Evolutionary conservation across 2,113 vertebrate species (phyloP).

Genomic region (Ceyx melanurus): DNA sequence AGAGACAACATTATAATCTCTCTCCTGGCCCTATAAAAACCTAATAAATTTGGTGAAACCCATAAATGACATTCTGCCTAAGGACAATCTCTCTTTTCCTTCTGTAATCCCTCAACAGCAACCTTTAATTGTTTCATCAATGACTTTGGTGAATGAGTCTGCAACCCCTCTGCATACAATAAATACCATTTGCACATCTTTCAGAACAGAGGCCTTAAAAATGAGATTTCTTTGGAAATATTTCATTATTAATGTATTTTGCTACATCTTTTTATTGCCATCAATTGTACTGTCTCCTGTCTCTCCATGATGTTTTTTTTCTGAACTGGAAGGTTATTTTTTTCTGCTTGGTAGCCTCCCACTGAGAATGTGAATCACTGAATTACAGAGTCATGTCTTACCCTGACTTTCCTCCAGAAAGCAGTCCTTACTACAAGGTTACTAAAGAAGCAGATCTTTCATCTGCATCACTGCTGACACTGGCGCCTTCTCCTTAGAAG

Average conservation of each 20-base stretch:
- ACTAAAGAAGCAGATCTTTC: neutral
- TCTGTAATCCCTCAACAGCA: neutral
- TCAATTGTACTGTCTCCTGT: neutral
- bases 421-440: neutral
- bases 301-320: neutral
- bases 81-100: neutral
- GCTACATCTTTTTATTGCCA: neutral
- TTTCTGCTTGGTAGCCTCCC: neutral
- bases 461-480: neutral
- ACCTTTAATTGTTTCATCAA: neutral
- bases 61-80: neutral
- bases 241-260: neutral
- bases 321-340: neutral
- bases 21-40: conserved; percentile 20
- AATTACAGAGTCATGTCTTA: neutral
- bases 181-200: neutral
- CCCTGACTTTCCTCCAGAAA: neutral
- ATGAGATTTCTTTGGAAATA: neutral
- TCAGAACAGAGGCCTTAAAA: neutral
- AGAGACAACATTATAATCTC: neutral
- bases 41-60: conserved; percentile 8
- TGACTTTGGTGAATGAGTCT: neutral
- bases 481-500: neutral
- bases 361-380: neutral
- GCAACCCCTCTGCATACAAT: neutral